A percentile compares a stretch with the other conserved stretches of the same genome.
Conservation (phyloP, 2,888 invertebrate species). For the Cacoxenus indagator region DNA sequence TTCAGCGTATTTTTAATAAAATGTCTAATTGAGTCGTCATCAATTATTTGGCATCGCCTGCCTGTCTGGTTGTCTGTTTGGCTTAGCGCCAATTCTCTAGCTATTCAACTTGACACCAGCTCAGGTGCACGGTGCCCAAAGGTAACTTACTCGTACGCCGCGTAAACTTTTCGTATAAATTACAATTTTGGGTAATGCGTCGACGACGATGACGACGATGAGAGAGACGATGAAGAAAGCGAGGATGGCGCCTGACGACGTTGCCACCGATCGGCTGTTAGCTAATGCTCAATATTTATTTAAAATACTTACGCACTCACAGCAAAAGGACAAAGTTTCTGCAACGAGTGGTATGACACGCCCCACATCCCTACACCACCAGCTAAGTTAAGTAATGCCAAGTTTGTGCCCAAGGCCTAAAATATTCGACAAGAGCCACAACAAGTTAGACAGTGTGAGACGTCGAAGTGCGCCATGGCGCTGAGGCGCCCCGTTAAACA, state of each 20-base stretch:
- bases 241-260: background rate
- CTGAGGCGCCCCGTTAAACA: too few species aligned
- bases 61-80: background rate
- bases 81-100: background rate
- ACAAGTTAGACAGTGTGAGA: too few species aligned
- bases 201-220: background rate
- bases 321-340: background rate
- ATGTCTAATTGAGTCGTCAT: conserved; percentile 1
- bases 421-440: background rate
- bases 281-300: conserved; percentile 1
- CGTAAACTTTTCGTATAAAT: conserved; percentile 17
- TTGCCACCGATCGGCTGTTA: background rate
- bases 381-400: background rate
- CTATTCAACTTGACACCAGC: background rate
- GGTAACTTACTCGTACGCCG: background rate
- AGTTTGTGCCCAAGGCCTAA: background rate
- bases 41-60: conserved; percentile 2
- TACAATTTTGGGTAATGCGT: background rate
- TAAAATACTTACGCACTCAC: background rate
- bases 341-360: background rate
- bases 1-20: background rate
- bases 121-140: background rate
- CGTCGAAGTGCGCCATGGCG: background rate
- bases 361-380: too few species aligned
- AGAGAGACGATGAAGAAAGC: background rate